phyloP scores from a whole-genome alignment of 1,140 invertebrate species.

The Pachypsylla venusta region DNA sequence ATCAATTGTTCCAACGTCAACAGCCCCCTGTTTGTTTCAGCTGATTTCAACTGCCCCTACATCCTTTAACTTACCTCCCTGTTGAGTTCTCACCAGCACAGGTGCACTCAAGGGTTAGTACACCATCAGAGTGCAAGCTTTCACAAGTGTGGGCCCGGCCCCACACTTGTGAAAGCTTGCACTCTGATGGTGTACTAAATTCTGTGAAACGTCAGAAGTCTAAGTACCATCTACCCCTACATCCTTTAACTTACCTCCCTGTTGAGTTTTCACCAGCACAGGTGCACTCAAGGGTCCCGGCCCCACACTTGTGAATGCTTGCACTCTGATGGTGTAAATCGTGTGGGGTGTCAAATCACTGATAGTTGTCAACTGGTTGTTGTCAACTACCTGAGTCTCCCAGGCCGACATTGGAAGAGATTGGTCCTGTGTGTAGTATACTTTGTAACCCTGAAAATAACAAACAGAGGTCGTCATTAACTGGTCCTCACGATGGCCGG shows the following conservation, averaged over 20 bases:
- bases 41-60: too few species aligned
- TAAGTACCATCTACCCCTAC: too few species aligned
- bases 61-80: slow-evolving; percentile 62
- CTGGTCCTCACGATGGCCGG: neutral
- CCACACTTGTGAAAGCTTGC: slow-evolving; percentile 79
- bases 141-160: slow-evolving; percentile 78
- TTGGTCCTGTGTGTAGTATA: slow-evolving; percentile 86
- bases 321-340: slow-evolving; percentile 82
- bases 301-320: slow-evolving; percentile 80
- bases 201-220: too few species aligned
- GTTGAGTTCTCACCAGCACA: slow-evolving; percentile 90
- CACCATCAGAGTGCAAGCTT: slow-evolving; percentile 79
- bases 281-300: slow-evolving; percentile 78
- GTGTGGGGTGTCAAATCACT: slow-evolving; percentile 72
- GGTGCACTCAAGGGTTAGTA: slow-evolving; percentile 84
- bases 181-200: slow-evolving; percentile 88
- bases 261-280: slow-evolving; percentile 90
- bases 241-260: slow-evolving; percentile 47
- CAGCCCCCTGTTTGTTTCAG: too few species aligned
- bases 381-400: slow-evolving; percentile 84
- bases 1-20: too few species aligned
- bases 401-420: slow-evolving; percentile 72
- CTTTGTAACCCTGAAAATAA: slow-evolving; percentile 77
- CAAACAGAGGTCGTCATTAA: neutral
- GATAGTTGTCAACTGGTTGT: slow-evolving; percentile 81